Evolutionary conservation across 2,113 vertebrate species (phyloP), one percentile per base, ranked within the genome.

Genomic region (Dicerorhinus sumatrensis): DNA sequence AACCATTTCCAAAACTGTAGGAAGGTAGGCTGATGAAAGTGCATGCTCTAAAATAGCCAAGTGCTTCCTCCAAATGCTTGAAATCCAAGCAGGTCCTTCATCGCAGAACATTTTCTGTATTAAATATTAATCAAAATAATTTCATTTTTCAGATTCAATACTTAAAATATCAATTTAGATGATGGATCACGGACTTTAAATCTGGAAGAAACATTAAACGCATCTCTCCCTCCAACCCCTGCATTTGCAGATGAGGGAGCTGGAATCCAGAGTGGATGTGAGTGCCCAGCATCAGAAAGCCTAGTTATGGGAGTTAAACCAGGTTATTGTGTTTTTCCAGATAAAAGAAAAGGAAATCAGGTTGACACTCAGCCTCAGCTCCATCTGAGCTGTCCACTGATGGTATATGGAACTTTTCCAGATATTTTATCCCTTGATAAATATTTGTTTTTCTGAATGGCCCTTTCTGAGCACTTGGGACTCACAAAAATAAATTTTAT

Each of bases 81-180:
- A 95, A 89, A 88, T 85, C n/a, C 31, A 92, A 89, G 79, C 36
- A 56, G 33, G 54, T 79, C 93, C 51, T 95, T 85, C 27, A 93
- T 94, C 89, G 89, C 13, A 12, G 91, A 96, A 63, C 54, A 60
- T 67, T 97, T 94, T 96, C 60, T 67, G 6, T 70, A 92, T 98
- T 95, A 97, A 97, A 96, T 97, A 98, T 97, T 97, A 97, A 98
- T 91, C 82, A 80, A 94, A 95, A 97, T 91, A 94, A 98, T 89
- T 97, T 97, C 84, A 97, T 97, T 97, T 97, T 93, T n/a, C 9
- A 95, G 58, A 70, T 87, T 91, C 84, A 94, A 72, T 96, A 75
- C 80, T 96, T 97, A 96, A 95, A 97, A 94, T 92, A 92, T 89
- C 97, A 95, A 93, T 97, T 92, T 82, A 91, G 81, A 95, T 94